phyloP scores from a whole-genome alignment of 2,113 vertebrate genomes.

The Cynoglossus semilaevis region DNA sequence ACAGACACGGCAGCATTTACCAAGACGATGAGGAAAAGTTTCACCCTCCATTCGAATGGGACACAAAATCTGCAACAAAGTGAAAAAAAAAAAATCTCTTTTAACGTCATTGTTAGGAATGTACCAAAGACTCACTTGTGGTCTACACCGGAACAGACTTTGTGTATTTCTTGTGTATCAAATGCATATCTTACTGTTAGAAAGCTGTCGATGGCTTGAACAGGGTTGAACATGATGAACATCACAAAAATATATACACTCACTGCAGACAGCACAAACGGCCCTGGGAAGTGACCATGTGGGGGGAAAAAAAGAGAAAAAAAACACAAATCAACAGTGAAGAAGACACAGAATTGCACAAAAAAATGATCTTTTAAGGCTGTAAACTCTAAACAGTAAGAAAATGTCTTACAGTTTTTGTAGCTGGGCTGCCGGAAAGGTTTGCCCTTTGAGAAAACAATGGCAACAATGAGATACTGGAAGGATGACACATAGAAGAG shows the following conservation, averaged over 20 bases:
- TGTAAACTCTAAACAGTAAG: no score
- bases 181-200: slow-evolving; percentile 80
- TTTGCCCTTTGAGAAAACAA: slow-evolving; percentile 97
- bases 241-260: slow-evolving; percentile 74
- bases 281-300: slow-evolving; percentile 59
- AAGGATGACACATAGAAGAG: slow-evolving; percentile 96
- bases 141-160: background rate
- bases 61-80: slow-evolving; percentile 83
- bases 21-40: slow-evolving; percentile 81
- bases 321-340: background rate
- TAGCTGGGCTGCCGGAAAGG: slow-evolving; percentile 97
- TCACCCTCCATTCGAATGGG: slow-evolving; percentile 85
- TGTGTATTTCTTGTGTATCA: background rate
- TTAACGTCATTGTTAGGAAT: background rate
- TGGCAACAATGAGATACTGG: slow-evolving; percentile 95
- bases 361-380: no score
- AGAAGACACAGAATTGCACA: background rate
- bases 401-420: slow-evolving; percentile 85
- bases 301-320: slow-evolving; percentile 11
- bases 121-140: no score
- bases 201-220: slow-evolving; percentile 76
- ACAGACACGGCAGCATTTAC: slow-evolving; percentile 82
- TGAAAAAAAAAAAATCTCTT: slow-evolving; percentile 4
- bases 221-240: slow-evolving; percentile 87
- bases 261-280: slow-evolving; percentile 70